Base-by-base conservation (phyloP, 2,113 vertebrate species). In the Eleginops maclovinus region DNA sequence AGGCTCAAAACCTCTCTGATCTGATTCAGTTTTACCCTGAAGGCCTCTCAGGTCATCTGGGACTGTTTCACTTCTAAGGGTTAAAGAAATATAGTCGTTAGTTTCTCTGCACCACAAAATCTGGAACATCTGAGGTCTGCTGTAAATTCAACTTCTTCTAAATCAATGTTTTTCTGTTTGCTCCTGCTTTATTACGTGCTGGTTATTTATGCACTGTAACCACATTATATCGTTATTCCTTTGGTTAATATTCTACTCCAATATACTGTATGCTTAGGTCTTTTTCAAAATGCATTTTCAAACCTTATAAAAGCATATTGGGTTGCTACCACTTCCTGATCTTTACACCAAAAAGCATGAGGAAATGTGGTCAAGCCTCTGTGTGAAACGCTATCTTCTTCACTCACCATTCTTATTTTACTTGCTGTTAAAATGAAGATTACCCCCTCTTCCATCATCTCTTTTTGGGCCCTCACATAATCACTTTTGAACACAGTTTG, bases 351-450 rank as follows among this genome's bases (percentile, higher is more conserved):
- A 28, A 19, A 13, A 56, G 17, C 22, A 22, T 24, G 8, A 17
- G 9, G 13, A 46, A 16, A 67, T 40, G 43, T 53, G 10, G 10
- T 60, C 46, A 28, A 21, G 70, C 65, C 71, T 24, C 9, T 47
- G 44, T 44, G 22, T 49, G 43, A 76, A 58, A 26, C 68, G 40
- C 67, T n/a, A 61, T 50, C 21, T 59, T n/a, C 21, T 46, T 50
- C 24, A 12, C 50, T 85, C 36, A 66, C 55, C 54, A 64, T 73
- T 65, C 58, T 60, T 22, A 55, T 81, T 50, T 36, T 46, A 53
- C 72, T 60, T 60, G 40, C 61, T 40, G 62, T 72, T 78, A 56
- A 77, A 78, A 72, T 15, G 26, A 2, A 47, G 60, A 46, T 79
- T 67, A 13, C n/a, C 1, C 58, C 71, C 51, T 59, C 63, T 31